Evolutionary conservation across 2,888 invertebrate species (phyloP).

Genomic region (Drosophila glabriapex): DNA sequence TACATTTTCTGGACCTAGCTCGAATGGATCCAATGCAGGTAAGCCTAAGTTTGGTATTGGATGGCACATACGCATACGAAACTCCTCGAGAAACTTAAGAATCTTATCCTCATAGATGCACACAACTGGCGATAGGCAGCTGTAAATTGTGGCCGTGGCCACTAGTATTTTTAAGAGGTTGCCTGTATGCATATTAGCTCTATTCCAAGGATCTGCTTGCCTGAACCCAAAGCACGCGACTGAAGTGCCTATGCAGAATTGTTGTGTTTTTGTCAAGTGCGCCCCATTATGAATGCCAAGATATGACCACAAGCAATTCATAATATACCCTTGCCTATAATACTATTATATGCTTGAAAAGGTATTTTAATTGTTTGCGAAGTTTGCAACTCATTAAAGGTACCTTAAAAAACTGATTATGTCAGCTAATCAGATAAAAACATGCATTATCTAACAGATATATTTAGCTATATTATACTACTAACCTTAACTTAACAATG

Average conservation of each 20-base stretch:
- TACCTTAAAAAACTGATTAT: neutral
- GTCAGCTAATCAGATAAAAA: neutral
- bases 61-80: constrained; percentile 82
- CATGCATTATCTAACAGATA: neutral
- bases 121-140: constrained; percentile 42
- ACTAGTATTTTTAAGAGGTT: constrained; percentile 27
- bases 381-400: neutral
- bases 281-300: constrained; percentile 49
- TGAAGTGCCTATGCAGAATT: constrained; percentile 19
- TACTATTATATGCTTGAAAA: neutral
- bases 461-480: neutral
- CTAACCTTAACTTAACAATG: neutral
- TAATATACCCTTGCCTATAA: constrained; percentile 2
- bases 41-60: constrained; percentile 77
- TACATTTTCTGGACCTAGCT: constrained; percentile 51
- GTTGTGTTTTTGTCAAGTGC: constrained; percentile 61
- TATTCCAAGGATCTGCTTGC: constrained; percentile 28
- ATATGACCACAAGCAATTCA: constrained; percentile 35
- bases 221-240: constrained; percentile 34
- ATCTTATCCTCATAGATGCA: constrained; percentile 65
- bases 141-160: constrained; percentile 36
- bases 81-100: constrained; percentile 70
- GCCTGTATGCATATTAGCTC: constrained; percentile 38
- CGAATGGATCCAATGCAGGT: constrained; percentile 81
- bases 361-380: neutral